A percentile compares a stretch with the other conserved stretches of the same genome.
phyloP scores from a whole-genome alignment of 2,113 vertebrate species.

The Mobula hypostoma region DNA sequence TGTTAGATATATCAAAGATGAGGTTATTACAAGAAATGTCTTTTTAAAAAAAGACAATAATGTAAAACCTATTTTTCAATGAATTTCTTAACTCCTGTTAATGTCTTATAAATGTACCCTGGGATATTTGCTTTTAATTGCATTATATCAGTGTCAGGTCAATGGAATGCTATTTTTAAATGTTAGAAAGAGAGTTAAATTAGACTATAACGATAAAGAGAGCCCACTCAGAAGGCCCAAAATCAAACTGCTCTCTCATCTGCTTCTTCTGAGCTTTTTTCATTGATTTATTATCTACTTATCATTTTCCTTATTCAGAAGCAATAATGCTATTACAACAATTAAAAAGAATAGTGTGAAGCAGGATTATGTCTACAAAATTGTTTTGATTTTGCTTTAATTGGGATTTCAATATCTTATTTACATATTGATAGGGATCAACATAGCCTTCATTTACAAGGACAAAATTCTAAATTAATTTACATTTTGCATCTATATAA shows the following conservation, averaged over 20 bases:
- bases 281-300: not conserved
- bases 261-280: not conserved
- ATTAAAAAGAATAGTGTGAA: not conserved
- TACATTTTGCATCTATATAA: not conserved
- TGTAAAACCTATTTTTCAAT: not conserved
- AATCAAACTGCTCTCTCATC: not conserved
- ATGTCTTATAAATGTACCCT: not conserved
- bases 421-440: slow-evolving; percentile 41
- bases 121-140: not conserved
- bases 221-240: not conserved
- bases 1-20: not conserved
- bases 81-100: not conserved
- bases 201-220: not conserved
- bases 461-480: not conserved
- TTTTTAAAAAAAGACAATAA: not conserved
- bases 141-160: not conserved
- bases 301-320: not conserved
- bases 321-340: not conserved
- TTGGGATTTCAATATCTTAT: slow-evolving; percentile 46
- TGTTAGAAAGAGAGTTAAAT: not conserved
- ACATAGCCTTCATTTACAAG: slow-evolving; percentile 44
- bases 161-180: not conserved
- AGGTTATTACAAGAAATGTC: not conserved
- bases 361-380: not conserved
- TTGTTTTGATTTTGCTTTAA: not conserved